phyloP scores from a whole-genome alignment of 2,113 vertebrate species.

The Saguinus midas region DNA sequence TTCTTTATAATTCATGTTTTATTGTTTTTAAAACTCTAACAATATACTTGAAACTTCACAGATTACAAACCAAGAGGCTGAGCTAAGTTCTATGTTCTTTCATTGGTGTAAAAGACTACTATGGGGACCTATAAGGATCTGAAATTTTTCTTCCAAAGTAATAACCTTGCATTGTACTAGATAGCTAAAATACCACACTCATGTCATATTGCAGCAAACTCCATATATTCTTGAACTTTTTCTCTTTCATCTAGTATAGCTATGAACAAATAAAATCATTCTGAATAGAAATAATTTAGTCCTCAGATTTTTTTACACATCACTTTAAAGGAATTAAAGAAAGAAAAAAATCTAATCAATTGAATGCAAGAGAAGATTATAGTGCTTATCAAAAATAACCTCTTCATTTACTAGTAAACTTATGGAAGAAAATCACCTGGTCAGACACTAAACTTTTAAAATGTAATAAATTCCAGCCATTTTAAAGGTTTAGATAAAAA shows the following conservation, averaged over 20 bases:
- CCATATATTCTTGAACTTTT: not conserved
- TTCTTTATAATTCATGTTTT: slow-evolving; percentile 43
- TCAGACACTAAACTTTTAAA: slow-evolving; percentile 7
- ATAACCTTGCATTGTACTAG: slow-evolving; percentile 16
- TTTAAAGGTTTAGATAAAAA: not conserved
- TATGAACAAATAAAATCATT: slow-evolving; percentile 12
- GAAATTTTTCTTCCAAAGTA: slow-evolving; percentile 67
- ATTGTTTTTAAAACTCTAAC: slow-evolving; percentile 45
- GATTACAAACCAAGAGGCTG: slow-evolving; percentile 53
- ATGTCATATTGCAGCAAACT: not conserved
- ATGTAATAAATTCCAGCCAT: slow-evolving; percentile 16
- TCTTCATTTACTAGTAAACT: slow-evolving; percentile 19
- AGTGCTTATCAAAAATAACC: not conserved
- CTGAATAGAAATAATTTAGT: not conserved
- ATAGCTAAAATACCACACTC: slow-evolving; percentile 4
- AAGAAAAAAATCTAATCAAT: not conserved
- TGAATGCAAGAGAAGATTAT: slow-evolving; percentile 3
- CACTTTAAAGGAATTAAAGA: slow-evolving; percentile 7
- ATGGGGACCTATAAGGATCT: not conserved
- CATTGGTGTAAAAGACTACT: slow-evolving; percentile 42
- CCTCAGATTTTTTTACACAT: not conserved
- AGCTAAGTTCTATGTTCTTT: slow-evolving; percentile 43
- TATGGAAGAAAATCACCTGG: not conserved
- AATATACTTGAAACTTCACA: slow-evolving; percentile 32
- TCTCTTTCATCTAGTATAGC: slow-evolving; percentile 27